Percentiles rank a stretch among this genome's conserved stretches.
Evolutionary conservation across 2,888 invertebrate genomes (phyloP).

Genomic region (Psylliodes chrysocephalus): DNA sequence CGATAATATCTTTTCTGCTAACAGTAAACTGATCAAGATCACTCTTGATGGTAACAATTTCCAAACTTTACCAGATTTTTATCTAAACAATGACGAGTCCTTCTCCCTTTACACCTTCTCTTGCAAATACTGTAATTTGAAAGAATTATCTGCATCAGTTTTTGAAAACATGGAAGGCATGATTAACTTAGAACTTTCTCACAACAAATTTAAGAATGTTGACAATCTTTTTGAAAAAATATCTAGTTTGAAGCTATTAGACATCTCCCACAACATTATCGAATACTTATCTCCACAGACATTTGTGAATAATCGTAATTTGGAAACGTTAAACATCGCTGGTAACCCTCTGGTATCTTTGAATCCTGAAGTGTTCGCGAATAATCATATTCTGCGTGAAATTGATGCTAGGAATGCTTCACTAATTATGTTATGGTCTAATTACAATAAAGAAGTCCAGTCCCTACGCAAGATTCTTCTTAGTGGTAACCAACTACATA

Average conservation of each 20-base stretch:
- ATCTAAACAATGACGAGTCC: slow-evolving; percentile 33
- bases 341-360: slow-evolving; percentile 76
- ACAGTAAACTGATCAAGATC: slow-evolving; percentile 75
- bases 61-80: slow-evolving; percentile 75
- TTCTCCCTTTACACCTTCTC: slow-evolving; percentile 67
- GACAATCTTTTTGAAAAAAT: slow-evolving; percentile 68
- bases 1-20: slow-evolving; percentile 75
- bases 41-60: slow-evolving; percentile 77
- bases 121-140: slow-evolving; percentile 78
- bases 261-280: slow-evolving; percentile 78
- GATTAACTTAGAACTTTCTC: slow-evolving; percentile 70
- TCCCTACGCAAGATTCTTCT: slow-evolving; percentile 65
- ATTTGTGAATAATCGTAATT: slow-evolving; percentile 74
- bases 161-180: slow-evolving; percentile 79
- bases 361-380: slow-evolving; percentile 74
- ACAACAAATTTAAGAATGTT: slow-evolving; percentile 70
- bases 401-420: slow-evolving; percentile 78
- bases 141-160: slow-evolving; percentile 70
- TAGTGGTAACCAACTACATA: slow-evolving; percentile 70
- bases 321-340: slow-evolving; percentile 75
- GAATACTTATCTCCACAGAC: slow-evolving; percentile 70
- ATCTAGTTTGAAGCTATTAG: slow-evolving; percentile 73
- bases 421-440: slow-evolving; percentile 73
- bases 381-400: slow-evolving; percentile 71
- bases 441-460: slow-evolving; percentile 47